Conservation (phyloP, 2,797 vertebrate species). For the Botia kubotai region DNA sequence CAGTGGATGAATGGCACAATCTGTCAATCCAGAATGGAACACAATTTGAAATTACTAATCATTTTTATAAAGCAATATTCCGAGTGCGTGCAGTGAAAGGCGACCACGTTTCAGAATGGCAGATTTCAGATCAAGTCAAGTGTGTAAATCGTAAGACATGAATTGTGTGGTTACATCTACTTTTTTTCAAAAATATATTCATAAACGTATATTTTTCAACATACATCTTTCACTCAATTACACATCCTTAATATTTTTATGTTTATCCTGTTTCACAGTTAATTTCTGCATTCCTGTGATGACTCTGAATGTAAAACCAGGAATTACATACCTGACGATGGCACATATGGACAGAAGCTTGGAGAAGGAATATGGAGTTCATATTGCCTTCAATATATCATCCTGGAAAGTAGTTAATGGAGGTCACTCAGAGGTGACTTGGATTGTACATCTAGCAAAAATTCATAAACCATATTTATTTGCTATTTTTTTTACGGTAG, state of each 20-base stretch:
- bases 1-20: not conserved
- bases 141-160: conserved; percentile 26
- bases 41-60: not conserved
- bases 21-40: not conserved
- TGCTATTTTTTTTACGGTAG: not conserved
- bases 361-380: not conserved
- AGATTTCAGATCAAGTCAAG: not conserved
- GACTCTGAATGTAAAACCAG: not conserved
- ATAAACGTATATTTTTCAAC: too few relatives aligned
- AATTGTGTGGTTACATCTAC: not conserved
- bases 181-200: not conserved
- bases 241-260: not conserved
- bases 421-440: conserved; percentile 16
- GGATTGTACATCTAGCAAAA: not conserved
- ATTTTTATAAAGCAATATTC: conserved; percentile 18
- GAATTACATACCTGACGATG: not conserved
- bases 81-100: conserved; percentile 21
- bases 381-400: not conserved
- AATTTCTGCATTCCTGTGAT: not conserved
- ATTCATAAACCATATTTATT: not conserved
- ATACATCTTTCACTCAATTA: not conserved
- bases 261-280: conserved; percentile 8
- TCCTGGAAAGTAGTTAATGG: conserved; percentile 32
- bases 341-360: conserved; percentile 24
- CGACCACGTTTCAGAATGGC: not conserved